Conservation (phyloP, 2,888 invertebrate genomes). For the Blomia tropicalis region DNA sequence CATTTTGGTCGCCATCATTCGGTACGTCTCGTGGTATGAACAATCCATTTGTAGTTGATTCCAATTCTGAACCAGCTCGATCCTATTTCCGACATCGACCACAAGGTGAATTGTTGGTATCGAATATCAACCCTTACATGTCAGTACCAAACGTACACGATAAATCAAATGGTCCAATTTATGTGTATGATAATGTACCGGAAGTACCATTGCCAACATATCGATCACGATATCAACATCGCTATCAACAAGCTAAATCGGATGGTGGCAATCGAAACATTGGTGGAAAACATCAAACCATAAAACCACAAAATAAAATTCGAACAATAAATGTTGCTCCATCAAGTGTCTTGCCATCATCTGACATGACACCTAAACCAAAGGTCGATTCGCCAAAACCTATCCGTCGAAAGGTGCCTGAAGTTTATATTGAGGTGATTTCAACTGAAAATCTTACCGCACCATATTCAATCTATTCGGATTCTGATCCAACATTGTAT, state of each 20-base stretch:
- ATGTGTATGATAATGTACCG: background rate
- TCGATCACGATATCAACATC: background rate
- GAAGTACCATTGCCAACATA: background rate
- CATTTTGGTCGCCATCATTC: slow-evolving; percentile 8
- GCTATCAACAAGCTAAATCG: slow-evolving; percentile 3
- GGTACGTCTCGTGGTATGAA: background rate
- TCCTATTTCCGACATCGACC: background rate
- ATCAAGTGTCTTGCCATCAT: background rate
- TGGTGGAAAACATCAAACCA: too few relatives aligned
- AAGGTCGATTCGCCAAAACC: background rate
- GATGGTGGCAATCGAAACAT: too few relatives aligned
- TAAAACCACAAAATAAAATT: too few relatives aligned
- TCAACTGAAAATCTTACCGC: slow-evolving; percentile 3
- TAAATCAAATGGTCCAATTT: too few relatives aligned
- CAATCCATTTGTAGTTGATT: background rate
- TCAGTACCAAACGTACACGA: background rate
- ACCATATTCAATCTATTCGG: background rate
- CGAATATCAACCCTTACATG: slow-evolving; percentile 1
- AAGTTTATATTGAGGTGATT: slow-evolving; percentile 9
- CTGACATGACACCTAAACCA: background rate
- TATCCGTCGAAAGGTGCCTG: background rate
- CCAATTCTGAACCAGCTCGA: background rate
- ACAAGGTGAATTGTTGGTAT: background rate
- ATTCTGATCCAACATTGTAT: background rate
- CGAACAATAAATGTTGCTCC: too few relatives aligned